Conservation (phyloP, 2,113 vertebrate species). For the Fulica atra region DNA sequence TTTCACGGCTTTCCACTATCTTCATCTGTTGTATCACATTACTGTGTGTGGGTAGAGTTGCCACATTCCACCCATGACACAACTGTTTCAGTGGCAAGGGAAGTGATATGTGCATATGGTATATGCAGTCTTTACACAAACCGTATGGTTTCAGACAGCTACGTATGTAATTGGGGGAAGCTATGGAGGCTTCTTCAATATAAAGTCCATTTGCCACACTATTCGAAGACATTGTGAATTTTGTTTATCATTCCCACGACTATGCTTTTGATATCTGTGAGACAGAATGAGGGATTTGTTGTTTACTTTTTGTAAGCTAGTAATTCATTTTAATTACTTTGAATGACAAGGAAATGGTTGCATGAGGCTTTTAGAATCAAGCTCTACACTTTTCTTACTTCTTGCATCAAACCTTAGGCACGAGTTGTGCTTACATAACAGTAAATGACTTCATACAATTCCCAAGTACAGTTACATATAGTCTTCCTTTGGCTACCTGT, state of each 20-base stretch:
- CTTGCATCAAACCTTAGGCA: neutral
- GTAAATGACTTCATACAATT: neutral
- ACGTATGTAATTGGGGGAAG: neutral
- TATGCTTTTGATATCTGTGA: neutral
- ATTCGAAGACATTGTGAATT: neutral
- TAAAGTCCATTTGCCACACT: neutral
- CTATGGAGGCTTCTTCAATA: neutral
- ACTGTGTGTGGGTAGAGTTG: slow-evolving; percentile 67
- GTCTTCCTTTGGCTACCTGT: neutral
- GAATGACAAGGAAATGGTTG: neutral
- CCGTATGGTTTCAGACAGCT: slow-evolving; percentile 54
- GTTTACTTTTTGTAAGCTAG: neutral
- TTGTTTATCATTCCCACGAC: neutral
- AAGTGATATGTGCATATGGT: slow-evolving; percentile 56
- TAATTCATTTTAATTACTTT: neutral
- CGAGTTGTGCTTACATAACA: neutral
- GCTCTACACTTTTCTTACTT: neutral
- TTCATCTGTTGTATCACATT: slow-evolving; percentile 68
- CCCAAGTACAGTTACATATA: neutral
- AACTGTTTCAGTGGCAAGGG: slow-evolving; percentile 63
- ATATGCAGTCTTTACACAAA: slow-evolving; percentile 40
- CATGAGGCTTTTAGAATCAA: neutral
- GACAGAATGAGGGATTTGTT: neutral
- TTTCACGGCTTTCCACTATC: slow-evolving; percentile 61
- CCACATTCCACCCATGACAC: slow-evolving; percentile 67